A percentile compares a stretch with the other conserved stretches of the same genome.
Conservation (phyloP, 2,888 invertebrate genomes). For the Mythimna loreyi region DNA sequence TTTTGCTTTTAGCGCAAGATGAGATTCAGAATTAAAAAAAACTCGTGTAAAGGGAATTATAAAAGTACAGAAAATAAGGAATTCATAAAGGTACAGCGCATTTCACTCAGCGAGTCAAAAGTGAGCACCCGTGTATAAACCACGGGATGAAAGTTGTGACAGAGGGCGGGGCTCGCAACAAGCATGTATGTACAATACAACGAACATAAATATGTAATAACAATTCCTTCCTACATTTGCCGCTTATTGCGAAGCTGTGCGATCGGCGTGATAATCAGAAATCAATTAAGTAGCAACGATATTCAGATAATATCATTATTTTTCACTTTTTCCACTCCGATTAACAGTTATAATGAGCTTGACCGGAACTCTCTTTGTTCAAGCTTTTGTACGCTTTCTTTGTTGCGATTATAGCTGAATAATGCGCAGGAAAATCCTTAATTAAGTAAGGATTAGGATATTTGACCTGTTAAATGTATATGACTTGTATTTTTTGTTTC, state of each 20-base stretch:
- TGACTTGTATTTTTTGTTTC: conserved; percentile 28
- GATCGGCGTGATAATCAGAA: conserved; percentile 32
- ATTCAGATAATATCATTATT: conserved; percentile 33
- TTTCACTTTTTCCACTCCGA: conserved; percentile 38
- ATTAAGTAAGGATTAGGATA: not conserved
- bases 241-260: conserved; percentile 11
- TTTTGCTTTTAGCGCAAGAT: conserved; percentile 19
- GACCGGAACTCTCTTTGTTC: conserved; percentile 49
- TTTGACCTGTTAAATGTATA: conserved; percentile 18
- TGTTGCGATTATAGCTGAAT: conserved; percentile 19
- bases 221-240: conserved; percentile 23
- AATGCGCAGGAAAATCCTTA: not conserved
- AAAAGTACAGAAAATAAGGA: conserved; percentile 38
- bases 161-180: not conserved
- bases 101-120: conserved; percentile 53
- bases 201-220: conserved; percentile 10
- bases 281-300: conserved; percentile 38
- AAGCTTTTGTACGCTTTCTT: conserved; percentile 6
- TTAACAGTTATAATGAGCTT: conserved; percentile 47
- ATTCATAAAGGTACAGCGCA: conserved; percentile 44
- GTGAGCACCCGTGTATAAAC: conserved; percentile 31
- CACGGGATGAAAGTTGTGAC: conserved; percentile 25
- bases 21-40: conserved; percentile 6
- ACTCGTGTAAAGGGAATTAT: conserved; percentile 21
- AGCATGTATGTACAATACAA: not conserved